A percentile compares a stretch with the other conserved stretches of the same genome.
Conservation (phyloP, 2,113 vertebrate genomes). For the Sebastes schlegelii region DNA sequence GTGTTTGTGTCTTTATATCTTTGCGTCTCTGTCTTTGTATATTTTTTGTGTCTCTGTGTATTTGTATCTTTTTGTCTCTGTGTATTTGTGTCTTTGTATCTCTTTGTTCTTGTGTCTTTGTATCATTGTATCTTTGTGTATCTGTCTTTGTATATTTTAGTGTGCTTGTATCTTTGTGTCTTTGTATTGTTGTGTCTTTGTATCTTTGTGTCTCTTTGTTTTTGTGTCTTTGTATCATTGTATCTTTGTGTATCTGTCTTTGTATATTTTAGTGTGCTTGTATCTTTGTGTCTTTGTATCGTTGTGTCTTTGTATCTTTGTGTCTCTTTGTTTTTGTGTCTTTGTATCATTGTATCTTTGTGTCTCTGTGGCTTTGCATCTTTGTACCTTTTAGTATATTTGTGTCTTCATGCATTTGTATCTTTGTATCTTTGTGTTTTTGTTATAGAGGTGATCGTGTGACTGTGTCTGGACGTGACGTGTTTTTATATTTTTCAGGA, state of each 20-base stretch:
- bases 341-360: too few species aligned
- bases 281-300: too few species aligned
- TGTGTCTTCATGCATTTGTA: too few species aligned
- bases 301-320: background rate
- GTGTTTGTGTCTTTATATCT: background rate
- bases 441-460: background rate
- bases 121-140: too few species aligned
- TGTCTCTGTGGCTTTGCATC: too few species aligned
- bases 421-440: background rate
- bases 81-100: constrained; percentile 18
- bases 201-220: constrained; percentile 5
- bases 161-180: background rate
- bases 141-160: background rate
- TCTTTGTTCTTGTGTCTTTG: background rate
- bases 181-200: too few species aligned
- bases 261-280: background rate
- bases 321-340: background rate
- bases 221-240: background rate
- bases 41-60: background rate
- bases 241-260: too few species aligned
- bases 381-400: background rate
- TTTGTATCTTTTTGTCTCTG: background rate
- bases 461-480: background rate
- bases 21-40: background rate
- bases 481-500: constrained; percentile 82